Conservation (phyloP, 1,140 invertebrate genomes). For the Schlechtendalia chinensis region DNA sequence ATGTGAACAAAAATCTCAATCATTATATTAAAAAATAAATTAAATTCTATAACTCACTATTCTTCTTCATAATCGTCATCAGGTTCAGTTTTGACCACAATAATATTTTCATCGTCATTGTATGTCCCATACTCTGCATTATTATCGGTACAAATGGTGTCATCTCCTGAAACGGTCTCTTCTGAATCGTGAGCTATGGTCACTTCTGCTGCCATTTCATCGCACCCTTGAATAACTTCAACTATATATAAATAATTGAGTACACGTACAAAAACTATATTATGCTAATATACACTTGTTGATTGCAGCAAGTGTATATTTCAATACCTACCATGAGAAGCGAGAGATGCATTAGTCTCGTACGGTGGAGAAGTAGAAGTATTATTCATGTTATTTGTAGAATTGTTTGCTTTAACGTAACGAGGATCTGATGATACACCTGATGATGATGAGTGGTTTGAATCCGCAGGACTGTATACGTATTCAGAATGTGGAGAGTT, state of each 20-base stretch:
- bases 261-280: neutral
- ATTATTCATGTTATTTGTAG: slow-evolving; percentile 25
- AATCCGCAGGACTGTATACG: slow-evolving; percentile 39
- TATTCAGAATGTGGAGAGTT: slow-evolving; percentile 38
- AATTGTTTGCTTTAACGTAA: slow-evolving; percentile 16
- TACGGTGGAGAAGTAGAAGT: slow-evolving; percentile 22
- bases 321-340: slow-evolving; percentile 41
- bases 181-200: slow-evolving; percentile 42
- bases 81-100: slow-evolving; percentile 40
- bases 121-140: slow-evolving; percentile 45
- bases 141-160: slow-evolving; percentile 41
- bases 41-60: slow-evolving; percentile 10
- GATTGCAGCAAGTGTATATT: slow-evolving; percentile 13
- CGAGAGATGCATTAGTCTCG: slow-evolving; percentile 43
- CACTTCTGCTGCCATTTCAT: slow-evolving; percentile 46
- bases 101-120: slow-evolving; percentile 45
- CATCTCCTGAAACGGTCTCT: slow-evolving; percentile 40
- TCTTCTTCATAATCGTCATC: slow-evolving; percentile 36
- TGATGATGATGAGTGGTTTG: slow-evolving; percentile 46
- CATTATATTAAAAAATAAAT: neutral
- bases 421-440: slow-evolving; percentile 33
- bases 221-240: slow-evolving; percentile 47
- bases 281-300: neutral
- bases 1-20: neutral
- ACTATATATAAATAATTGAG: slow-evolving; percentile 20